phyloP scores from a whole-genome alignment of 2,797 vertebrate genomes.

The Rhynchotus rufescens region DNA sequence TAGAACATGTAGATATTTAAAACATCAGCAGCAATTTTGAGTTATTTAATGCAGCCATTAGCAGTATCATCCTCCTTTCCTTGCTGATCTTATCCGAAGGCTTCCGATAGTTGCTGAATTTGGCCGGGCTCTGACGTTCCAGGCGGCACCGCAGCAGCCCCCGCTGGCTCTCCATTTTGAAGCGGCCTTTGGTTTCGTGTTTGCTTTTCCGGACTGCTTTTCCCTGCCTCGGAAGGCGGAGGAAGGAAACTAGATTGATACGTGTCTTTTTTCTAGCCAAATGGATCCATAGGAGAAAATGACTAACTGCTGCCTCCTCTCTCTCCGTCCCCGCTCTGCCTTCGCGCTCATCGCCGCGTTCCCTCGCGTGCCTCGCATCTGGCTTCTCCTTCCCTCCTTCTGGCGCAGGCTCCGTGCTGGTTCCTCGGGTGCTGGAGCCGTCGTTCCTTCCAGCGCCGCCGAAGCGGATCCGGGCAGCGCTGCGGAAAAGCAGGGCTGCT shows the following conservation, averaged over 20 bases:
- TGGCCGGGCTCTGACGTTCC: not conserved
- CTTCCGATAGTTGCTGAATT: not conserved
- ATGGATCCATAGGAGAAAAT: conserved; percentile 51
- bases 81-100: not conserved
- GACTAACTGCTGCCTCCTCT: conserved; percentile 61
- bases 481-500: not conserved
- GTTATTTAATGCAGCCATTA: not conserved
- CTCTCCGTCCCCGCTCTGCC: conserved; percentile 58
- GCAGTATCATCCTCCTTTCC: not conserved
- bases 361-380: conserved; percentile 67
- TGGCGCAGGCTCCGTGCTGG: conserved; percentile 12
- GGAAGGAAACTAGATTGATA: conserved; percentile 6
- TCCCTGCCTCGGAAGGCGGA: conserved; percentile 1
- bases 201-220: conserved; percentile 19
- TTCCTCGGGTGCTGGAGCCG: conserved; percentile 66
- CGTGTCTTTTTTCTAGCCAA: conserved; percentile 14
- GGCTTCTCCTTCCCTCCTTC: conserved; percentile 57
- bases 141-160: too few species aligned
- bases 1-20: not conserved
- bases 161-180: not conserved
- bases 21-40: not conserved
- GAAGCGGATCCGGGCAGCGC: not conserved
- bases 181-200: not conserved
- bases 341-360: conserved; percentile 46
- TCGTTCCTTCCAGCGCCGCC: conserved; percentile 30